Conservation (phyloP, 2,797 vertebrate species). For the Cynopterus sphinx region DNA sequence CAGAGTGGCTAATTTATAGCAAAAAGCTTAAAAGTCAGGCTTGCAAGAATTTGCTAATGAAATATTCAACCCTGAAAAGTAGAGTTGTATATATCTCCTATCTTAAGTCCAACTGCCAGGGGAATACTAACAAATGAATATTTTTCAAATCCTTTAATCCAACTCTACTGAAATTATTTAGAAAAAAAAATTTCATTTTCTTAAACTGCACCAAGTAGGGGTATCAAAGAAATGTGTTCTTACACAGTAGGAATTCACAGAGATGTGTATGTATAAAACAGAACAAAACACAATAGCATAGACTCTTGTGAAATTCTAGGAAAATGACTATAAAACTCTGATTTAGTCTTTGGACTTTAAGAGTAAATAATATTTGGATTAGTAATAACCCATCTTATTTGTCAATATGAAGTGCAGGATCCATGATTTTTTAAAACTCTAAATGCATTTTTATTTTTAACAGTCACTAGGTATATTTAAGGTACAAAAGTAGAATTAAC, state of each 20-base stretch:
- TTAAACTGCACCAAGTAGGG: background rate
- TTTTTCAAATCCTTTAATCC: background rate
- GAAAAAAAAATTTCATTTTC: background rate
- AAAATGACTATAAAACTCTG: background rate
- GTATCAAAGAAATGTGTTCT: background rate
- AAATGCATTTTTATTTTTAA: conserved; percentile 1
- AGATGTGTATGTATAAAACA: background rate
- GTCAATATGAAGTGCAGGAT: background rate
- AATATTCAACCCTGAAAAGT: background rate
- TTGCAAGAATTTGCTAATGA: background rate
- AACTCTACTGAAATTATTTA: background rate
- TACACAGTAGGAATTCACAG: background rate
- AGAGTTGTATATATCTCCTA: background rate
- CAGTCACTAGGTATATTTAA: background rate
- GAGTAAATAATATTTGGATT: background rate
- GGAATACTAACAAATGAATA: background rate
- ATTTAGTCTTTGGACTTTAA: background rate
- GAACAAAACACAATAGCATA: background rate
- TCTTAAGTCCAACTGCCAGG: background rate
- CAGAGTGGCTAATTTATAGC: background rate
- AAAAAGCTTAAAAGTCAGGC: background rate
- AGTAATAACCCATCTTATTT: background rate
- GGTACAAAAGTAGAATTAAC: background rate
- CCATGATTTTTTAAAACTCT: conserved; percentile 2
- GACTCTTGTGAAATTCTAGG: background rate